Evolutionary conservation across 2,888 invertebrate species (phyloP).

Genomic region (Drosophila paranaensis): DNA sequence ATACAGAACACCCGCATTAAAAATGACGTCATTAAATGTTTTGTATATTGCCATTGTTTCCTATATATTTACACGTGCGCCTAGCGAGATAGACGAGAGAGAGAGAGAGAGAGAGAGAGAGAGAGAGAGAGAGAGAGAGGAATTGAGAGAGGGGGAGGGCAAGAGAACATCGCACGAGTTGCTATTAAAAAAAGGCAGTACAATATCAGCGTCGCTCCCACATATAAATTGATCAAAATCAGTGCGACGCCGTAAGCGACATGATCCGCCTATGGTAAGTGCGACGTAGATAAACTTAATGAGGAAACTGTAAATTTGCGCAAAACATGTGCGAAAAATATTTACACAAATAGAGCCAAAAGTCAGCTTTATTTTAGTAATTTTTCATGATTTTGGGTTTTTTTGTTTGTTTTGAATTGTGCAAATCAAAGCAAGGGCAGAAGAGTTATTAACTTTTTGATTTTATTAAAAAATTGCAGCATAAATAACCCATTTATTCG

Average conservation of each 20-base stretch:
- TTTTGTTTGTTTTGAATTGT: background rate
- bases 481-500: constrained; percentile 31
- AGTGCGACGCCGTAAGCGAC: constrained; percentile 59
- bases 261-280: constrained; percentile 45
- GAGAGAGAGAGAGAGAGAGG: constrained; percentile 22
- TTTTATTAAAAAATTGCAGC: constrained; percentile 54
- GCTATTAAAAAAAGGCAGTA: constrained; percentile 43
- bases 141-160: constrained; percentile 12
- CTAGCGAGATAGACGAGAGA: background rate
- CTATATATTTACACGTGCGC: constrained; percentile 55
- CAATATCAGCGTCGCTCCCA: constrained; percentile 52
- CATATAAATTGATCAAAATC: constrained; percentile 68
- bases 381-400: constrained; percentile 9
- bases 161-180: constrained; percentile 1
- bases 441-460: constrained; percentile 11
- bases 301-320: constrained; percentile 74
- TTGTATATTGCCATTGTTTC: constrained; percentile 46
- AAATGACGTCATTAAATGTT: constrained; percentile 51
- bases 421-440: constrained; percentile 31
- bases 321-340: constrained; percentile 63
- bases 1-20: constrained; percentile 19
- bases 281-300: constrained; percentile 64
- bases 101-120: constrained; percentile 13
- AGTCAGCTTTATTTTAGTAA: constrained; percentile 16
- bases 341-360: constrained; percentile 30